Evolutionary conservation across 2,113 vertebrate genomes (phyloP).

Genomic region (Probosciger aterrimus): DNA sequence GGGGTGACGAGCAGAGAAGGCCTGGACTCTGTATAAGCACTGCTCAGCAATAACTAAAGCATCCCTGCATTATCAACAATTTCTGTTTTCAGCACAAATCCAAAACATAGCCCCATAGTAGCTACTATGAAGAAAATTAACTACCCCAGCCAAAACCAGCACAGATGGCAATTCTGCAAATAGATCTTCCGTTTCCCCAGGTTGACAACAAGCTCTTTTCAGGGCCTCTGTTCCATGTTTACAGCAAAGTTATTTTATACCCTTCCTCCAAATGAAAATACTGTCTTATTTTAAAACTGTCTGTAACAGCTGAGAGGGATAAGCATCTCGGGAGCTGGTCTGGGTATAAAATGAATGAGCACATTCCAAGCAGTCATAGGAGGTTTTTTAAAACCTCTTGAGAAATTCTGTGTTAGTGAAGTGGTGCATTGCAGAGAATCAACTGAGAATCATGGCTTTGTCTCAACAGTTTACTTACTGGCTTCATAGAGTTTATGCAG

Average conservation of each 20-base stretch:
- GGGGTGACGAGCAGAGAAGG: not conserved
- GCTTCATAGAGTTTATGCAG: not conserved
- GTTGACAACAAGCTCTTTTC: not conserved
- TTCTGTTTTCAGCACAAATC: not conserved
- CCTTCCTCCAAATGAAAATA: not conserved
- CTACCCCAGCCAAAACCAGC: not conserved
- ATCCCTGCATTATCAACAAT: not conserved
- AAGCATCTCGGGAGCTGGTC: constrained; percentile 1
- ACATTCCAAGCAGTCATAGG: not conserved
- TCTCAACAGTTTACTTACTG: not conserved
- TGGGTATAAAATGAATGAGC: not conserved
- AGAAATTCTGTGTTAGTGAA: constrained; percentile 20
- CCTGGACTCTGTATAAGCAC: not conserved
- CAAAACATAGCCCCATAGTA: not conserved
- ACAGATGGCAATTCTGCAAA: not conserved
- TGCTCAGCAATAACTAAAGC: not conserved
- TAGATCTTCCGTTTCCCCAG: not conserved
- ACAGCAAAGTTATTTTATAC: not conserved
- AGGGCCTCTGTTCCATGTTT: not conserved
- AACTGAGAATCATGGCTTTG: not conserved
- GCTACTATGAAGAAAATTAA: not conserved
- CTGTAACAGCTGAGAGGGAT: not conserved
- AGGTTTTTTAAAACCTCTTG: not conserved
- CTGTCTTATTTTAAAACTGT: not conserved
- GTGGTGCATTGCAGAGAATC: constrained; percentile 33